Conservation (phyloP, 2,888 invertebrate genomes). For the Rotaria sp. region DNA sequence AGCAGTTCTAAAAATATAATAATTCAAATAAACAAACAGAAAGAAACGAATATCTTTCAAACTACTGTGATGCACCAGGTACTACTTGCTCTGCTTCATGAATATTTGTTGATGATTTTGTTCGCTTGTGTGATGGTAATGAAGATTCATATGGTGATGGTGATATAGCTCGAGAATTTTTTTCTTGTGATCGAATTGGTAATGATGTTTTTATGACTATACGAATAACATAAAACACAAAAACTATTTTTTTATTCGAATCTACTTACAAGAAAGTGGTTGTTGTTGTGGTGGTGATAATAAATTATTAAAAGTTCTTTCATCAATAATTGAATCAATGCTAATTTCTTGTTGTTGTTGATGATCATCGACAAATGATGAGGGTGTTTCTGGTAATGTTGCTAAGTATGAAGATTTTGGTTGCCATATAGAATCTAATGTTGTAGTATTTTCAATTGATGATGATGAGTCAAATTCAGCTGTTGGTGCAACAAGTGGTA, state of each 20-base stretch:
- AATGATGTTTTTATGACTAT: background rate
- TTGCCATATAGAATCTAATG: background rate
- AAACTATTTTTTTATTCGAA: background rate
- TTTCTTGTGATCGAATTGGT: background rate
- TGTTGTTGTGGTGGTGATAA: background rate
- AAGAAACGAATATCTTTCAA: background rate
- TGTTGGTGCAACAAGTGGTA: background rate
- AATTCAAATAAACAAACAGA: background rate
- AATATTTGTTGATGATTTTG: slow-evolving; percentile 13
- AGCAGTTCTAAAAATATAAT: background rate
- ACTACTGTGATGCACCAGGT: background rate
- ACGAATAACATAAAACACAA: no score
- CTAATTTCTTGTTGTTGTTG: background rate
- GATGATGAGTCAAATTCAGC: background rate
- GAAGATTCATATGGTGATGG: background rate
- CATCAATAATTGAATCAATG: background rate
- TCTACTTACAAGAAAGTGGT: background rate
- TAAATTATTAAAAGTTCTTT: background rate
- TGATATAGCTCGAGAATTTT: background rate
- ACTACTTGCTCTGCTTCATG: background rate
- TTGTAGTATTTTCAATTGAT: background rate
- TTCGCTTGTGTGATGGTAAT: background rate
- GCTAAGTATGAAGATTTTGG: background rate
- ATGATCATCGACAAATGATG: background rate
- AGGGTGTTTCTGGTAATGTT: background rate